These are phyloP conservation scores for Tridacna gigas DNA, from an alignment of 2,888 invertebrate species.

Conservation along the genomic window DNA sequence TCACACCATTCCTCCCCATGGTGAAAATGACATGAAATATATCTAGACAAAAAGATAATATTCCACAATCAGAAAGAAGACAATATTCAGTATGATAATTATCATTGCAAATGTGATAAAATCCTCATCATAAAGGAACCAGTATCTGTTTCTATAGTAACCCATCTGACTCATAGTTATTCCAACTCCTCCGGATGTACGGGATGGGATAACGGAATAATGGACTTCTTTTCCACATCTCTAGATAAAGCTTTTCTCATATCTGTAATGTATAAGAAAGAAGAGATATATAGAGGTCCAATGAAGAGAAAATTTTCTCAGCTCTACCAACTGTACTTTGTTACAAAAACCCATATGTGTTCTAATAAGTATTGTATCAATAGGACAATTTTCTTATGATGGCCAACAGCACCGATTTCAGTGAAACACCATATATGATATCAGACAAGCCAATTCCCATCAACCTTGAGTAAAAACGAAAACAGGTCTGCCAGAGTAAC, in stretches of 20 bases:
- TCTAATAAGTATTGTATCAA: too few relatives aligned
- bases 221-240: slow-evolving; percentile 95
- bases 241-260: slow-evolving; percentile 99
- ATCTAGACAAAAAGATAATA: slow-evolving; percentile 1
- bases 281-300: neutral
- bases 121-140: slow-evolving; percentile 35
- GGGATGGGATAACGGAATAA: slow-evolving; percentile 96
- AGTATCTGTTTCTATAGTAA: slow-evolving; percentile 66
- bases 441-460: too few relatives aligned
- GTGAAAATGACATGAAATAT: neutral
- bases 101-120: slow-evolving; percentile 27
- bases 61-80: slow-evolving; percentile 7
- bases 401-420: too few relatives aligned
- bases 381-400: too few relatives aligned
- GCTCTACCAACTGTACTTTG: too few relatives aligned
- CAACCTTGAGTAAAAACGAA: too few relatives aligned
- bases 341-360: too few relatives aligned
- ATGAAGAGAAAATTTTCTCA: too few relatives aligned
- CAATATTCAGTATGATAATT: slow-evolving; percentile 6
- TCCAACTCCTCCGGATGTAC: slow-evolving; percentile 98
- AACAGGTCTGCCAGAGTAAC: too few relatives aligned
- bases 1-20: too few relatives aligned
- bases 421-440: too few relatives aligned
- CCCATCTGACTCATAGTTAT: slow-evolving; percentile 79
- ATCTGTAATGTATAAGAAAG: slow-evolving; percentile 88